Percentiles rank a stretch among this genome's conserved stretches.
Evolutionary conservation across 2,888 invertebrate genomes (phyloP).

Genomic region (Thera obeliscata): DNA sequence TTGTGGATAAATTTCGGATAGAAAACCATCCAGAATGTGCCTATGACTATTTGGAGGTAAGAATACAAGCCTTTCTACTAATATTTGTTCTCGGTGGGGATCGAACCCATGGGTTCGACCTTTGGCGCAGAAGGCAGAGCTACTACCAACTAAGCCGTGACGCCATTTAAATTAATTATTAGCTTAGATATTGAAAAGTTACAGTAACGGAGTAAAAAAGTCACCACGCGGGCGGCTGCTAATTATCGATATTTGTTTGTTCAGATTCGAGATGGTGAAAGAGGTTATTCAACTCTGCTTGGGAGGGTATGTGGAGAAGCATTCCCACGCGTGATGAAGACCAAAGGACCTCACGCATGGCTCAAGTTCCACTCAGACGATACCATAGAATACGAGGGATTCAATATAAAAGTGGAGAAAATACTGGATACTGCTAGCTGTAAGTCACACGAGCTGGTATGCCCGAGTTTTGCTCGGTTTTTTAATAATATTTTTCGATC

Average conservation of each 20-base stretch:
- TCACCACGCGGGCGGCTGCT: no score
- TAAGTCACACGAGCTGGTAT: slow-evolving; percentile 38
- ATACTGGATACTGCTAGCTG: slow-evolving; percentile 42
- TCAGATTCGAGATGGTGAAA: slow-evolving; percentile 71
- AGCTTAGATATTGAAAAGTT: no score
- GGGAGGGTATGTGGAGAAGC: slow-evolving; percentile 66
- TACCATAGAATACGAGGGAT: slow-evolving; percentile 77
- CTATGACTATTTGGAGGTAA: slow-evolving; percentile 76
- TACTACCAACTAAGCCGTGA: no score
- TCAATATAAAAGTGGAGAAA: slow-evolving; percentile 66
- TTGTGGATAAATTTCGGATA: slow-evolving; percentile 74
- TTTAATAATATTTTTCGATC: no score
- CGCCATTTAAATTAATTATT: no score
- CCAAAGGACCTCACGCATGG: slow-evolving; percentile 71
- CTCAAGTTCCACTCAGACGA: slow-evolving; percentile 67
- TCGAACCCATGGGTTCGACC: no score
- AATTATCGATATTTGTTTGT: neutral
- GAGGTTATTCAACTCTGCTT: slow-evolving; percentile 64
- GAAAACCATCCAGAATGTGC: slow-evolving; percentile 69
- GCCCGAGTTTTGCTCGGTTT: no score
- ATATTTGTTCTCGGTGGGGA: no score
- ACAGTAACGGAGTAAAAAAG: no score
- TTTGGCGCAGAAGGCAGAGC: no score
- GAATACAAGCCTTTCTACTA: slow-evolving; percentile 24
- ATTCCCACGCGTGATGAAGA: slow-evolving; percentile 66